phyloP scores from a whole-genome alignment of 2,113 vertebrate genomes.

The Todiramphus chloris region DNA sequence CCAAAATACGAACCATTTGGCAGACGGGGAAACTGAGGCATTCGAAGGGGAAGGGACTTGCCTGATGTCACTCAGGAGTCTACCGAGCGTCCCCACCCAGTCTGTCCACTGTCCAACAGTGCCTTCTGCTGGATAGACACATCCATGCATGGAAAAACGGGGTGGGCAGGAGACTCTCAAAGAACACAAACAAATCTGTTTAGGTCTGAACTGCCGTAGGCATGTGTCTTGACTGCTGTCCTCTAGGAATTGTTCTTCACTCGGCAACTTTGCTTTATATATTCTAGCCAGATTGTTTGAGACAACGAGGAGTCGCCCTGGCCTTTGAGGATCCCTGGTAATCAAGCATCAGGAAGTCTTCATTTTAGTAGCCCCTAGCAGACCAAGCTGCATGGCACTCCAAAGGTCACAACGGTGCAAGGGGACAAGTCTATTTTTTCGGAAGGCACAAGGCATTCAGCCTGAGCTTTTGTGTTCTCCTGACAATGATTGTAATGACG shows the following conservation, averaged over 20 bases:
- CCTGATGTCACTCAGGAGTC: neutral
- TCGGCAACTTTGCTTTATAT: neutral
- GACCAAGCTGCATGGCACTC: neutral
- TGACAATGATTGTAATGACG: conserved; percentile 64
- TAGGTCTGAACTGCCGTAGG: neutral
- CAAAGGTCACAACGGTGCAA: conserved; percentile 20
- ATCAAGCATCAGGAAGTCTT: conserved; percentile 39
- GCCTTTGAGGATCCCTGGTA: neutral
- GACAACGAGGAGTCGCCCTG: neutral
- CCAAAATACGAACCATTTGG: neutral
- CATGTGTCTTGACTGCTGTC: neutral
- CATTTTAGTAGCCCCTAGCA: neutral
- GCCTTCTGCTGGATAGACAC: conserved; percentile 20
- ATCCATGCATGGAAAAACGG: neutral
- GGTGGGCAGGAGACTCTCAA: neutral
- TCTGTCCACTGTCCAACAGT: conserved; percentile 42
- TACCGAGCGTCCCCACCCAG: neutral
- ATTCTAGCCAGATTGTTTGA: neutral
- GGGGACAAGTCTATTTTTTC: conserved; percentile 33
- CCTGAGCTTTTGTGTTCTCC: conserved; percentile 59
- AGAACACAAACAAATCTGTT: neutral
- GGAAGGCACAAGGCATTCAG: conserved; percentile 33
- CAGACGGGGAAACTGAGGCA: conserved; percentile 45
- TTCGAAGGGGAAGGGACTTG: neutral
- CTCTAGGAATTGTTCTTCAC: neutral